Percentiles rank a stretch among this genome's conserved stretches.
Evolutionary conservation across 2,113 vertebrate species (phyloP).

Genomic region (Toxostoma redivivum): DNA sequence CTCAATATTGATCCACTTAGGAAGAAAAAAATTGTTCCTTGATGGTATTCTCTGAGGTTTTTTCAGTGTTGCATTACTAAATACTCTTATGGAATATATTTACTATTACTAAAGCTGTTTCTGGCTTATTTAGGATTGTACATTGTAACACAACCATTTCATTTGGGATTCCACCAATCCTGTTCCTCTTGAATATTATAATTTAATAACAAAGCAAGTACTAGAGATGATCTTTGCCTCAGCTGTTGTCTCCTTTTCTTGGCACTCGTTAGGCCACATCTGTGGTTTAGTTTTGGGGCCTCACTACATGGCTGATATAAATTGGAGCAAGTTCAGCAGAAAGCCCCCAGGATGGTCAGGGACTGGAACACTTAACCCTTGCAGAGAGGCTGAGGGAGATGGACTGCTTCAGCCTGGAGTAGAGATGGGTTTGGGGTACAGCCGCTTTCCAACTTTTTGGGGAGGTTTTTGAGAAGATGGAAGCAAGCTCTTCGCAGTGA

Average conservation of each 20-base stretch:
- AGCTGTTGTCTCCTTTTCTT: background rate
- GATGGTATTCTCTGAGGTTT: background rate
- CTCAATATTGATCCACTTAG: background rate
- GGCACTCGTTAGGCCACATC: background rate
- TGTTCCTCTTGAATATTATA: background rate
- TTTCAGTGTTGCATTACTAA: background rate
- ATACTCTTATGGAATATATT: background rate
- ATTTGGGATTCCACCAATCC: background rate
- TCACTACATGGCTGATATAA: background rate
- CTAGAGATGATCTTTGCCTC: background rate
- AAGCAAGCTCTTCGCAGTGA: background rate
- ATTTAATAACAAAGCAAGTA: background rate
- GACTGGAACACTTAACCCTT: background rate
- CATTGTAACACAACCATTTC: background rate
- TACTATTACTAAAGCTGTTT: background rate
- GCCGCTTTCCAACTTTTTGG: background rate
- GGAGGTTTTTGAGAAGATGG: background rate
- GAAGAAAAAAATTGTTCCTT: background rate
- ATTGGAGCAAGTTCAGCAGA: background rate
- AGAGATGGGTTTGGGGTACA: background rate
- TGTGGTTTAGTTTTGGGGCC: background rate
- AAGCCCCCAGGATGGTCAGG: background rate
- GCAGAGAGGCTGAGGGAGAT: background rate
- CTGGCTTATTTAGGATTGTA: background rate
- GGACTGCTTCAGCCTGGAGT: background rate